phyloP scores from a whole-genome alignment of 2,113 vertebrate species.

The Lasiurus borealis region DNA sequence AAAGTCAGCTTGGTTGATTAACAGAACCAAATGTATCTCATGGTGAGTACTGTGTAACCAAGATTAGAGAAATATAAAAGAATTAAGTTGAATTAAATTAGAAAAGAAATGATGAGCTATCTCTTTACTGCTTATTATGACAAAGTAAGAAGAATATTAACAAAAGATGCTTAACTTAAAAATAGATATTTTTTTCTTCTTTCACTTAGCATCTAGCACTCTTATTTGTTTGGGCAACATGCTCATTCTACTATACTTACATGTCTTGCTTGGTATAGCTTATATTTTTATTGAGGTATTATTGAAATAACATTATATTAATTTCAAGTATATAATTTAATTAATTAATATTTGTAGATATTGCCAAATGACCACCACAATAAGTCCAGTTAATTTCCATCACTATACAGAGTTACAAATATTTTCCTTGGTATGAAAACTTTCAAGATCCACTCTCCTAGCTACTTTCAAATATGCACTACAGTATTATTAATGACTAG shows the following conservation, averaged over 20 bases:
- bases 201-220: not conserved
- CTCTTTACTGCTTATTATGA: not conserved
- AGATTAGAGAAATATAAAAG: not conserved
- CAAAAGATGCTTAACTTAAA: not conserved
- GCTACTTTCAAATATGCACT: not conserved
- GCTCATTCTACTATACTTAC: not conserved
- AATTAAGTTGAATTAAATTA: not conserved
- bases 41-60: not conserved
- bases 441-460: not conserved
- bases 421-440: not conserved
- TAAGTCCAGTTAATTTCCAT: not conserved
- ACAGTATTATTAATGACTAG: not conserved
- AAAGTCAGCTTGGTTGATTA: not conserved
- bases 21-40: not conserved
- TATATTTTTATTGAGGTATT: not conserved
- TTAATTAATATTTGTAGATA: not conserved
- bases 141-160: not conserved
- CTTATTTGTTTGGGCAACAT: not conserved
- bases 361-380: not conserved
- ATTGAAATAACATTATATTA: not conserved
- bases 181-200: not conserved
- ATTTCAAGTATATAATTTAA: not conserved
- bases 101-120: not conserved
- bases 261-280: not conserved
- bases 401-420: not conserved